Conservation (phyloP, 2,888 invertebrate species). For the Ormyrus rosae region DNA sequence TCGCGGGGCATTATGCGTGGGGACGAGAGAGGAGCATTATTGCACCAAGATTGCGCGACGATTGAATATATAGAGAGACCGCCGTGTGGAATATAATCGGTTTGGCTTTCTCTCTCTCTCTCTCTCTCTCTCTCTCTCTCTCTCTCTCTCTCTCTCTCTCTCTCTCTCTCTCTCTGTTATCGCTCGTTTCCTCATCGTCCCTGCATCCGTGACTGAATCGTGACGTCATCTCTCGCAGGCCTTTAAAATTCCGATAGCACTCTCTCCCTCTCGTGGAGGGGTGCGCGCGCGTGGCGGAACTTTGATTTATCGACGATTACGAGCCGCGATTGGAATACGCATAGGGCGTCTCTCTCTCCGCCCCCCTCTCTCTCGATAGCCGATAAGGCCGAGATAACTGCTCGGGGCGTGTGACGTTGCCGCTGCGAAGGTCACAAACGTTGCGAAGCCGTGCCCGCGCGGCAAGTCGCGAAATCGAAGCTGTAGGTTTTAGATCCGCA, state of each 20-base stretch:
- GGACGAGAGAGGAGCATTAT: slow-evolving; percentile 11
- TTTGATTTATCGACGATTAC: slow-evolving; percentile 72
- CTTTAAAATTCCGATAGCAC: slow-evolving; percentile 25
- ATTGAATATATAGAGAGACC: slow-evolving; percentile 14
- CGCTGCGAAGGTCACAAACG: not conserved
- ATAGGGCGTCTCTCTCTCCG: slow-evolving; percentile 60
- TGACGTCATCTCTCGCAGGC: slow-evolving; percentile 1
- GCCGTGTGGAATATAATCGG: slow-evolving; percentile 2
- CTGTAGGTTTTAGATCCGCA: slow-evolving; percentile 1
- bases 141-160: no score
- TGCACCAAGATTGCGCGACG: slow-evolving; percentile 6
- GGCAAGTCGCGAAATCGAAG: slow-evolving; percentile 39
- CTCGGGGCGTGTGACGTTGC: not conserved
- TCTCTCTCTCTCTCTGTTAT: no score
- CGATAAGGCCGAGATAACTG: slow-evolving; percentile 41
- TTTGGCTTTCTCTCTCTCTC: not conserved
- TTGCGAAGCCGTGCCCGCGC: not conserved
- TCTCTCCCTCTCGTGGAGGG: not conserved
- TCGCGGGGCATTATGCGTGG: slow-evolving; percentile 36
- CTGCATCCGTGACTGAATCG: no score
- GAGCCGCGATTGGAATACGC: slow-evolving; percentile 68
- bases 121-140: no score
- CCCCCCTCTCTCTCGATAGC: slow-evolving; percentile 49
- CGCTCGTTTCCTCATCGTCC: no score
- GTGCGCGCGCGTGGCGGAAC: slow-evolving; percentile 49